Evolutionary conservation across 2,797 vertebrate genomes (phyloP).

Genomic region (Oryzias sinensis): DNA sequence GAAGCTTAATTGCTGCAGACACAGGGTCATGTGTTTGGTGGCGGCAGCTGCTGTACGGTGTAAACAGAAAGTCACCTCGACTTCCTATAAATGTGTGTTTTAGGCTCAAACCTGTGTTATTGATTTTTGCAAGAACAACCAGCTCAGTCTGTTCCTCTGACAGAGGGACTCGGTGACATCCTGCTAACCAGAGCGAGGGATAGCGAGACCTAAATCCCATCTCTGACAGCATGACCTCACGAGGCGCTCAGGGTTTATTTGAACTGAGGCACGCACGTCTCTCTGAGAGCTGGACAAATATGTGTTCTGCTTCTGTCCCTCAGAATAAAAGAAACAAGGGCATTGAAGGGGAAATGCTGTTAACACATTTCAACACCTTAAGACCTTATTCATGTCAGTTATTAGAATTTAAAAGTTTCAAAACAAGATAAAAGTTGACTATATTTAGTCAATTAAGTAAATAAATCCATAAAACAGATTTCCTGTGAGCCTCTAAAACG

Average conservation of each 20-base stretch:
- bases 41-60: too few species aligned
- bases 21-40: too few species aligned
- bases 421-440: neutral
- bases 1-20: too few species aligned
- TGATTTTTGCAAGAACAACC: neutral
- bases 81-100: too few species aligned
- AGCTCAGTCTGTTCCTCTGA: neutral
- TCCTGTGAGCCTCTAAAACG: neutral
- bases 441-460: neutral
- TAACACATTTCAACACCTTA: constrained; percentile 11
- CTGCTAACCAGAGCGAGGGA: constrained; percentile 14
- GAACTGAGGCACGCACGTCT: constrained; percentile 48
- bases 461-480: neutral
- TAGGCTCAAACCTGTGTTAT: too few species aligned
- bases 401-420: neutral
- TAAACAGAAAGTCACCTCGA: too few species aligned
- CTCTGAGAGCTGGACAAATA: neutral
- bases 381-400: neutral
- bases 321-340: constrained; percentile 45
- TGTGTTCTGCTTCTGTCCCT: constrained; percentile 16
- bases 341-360: constrained; percentile 23
- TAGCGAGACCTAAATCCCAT: constrained; percentile 15
- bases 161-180: too few species aligned
- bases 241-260: constrained; percentile 36
- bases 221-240: constrained; percentile 27